Evolutionary conservation across 1,140 invertebrate genomes (phyloP).

Genomic region (Apis cerana): DNA sequence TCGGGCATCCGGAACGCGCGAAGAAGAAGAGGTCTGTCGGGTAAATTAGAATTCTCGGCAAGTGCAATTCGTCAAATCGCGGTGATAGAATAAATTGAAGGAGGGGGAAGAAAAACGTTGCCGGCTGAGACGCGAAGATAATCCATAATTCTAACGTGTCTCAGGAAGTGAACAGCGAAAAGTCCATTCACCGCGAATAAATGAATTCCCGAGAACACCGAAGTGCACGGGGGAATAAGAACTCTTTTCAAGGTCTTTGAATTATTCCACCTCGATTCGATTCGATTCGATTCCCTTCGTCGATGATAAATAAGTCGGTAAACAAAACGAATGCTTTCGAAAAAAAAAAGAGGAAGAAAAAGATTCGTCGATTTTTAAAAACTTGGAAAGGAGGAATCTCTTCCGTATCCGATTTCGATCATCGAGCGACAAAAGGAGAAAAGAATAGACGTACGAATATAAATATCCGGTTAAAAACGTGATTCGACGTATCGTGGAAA

Average conservation of each 20-base stretch:
- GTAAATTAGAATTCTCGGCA: conserved; percentile 6
- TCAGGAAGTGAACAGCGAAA: conserved; percentile 14
- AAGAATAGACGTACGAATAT: too few species aligned
- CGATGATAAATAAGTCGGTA: too few species aligned
- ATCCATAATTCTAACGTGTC: conserved; percentile 26
- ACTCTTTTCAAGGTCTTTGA: background rate
- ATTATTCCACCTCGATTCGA: too few species aligned
- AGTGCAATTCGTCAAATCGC: conserved; percentile 18
- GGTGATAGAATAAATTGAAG: conserved; percentile 32
- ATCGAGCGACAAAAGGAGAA: too few species aligned
- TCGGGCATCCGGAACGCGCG: conserved; percentile 8
- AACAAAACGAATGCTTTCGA: too few species aligned
- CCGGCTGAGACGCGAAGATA: conserved; percentile 10
- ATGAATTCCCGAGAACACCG: conserved; percentile 17
- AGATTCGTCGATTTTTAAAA: background rate
- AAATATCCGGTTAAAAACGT: too few species aligned
- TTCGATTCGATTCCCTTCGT: background rate
- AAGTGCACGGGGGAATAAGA: background rate
- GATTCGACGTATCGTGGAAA: too few species aligned
- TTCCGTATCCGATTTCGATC: too few species aligned
- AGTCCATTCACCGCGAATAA: conserved; percentile 32
- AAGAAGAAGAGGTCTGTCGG: conserved; percentile 3
- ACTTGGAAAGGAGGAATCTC: too few species aligned
- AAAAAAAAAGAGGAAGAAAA: too few species aligned
- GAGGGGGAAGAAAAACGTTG: background rate